A percentile compares a stretch with the other conserved stretches of the same genome.
Conservation (phyloP, 2,797 vertebrate genomes). For the Ctenopoma kingsleyae region DNA sequence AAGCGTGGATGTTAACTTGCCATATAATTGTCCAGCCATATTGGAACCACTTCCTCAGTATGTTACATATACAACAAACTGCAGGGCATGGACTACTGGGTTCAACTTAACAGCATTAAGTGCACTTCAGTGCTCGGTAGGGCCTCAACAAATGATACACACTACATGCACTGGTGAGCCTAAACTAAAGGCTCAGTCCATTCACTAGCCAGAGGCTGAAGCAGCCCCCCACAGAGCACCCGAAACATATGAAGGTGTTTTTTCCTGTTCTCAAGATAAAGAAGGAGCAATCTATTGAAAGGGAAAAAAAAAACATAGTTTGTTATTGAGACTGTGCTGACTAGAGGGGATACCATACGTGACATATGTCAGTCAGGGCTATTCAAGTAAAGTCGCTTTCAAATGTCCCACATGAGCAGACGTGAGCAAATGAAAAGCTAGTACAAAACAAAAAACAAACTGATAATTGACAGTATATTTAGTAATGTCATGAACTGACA, state of each 20-base stretch:
- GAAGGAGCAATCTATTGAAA: neutral
- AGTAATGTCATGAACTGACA: constrained; percentile 11
- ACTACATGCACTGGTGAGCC: constrained; percentile 35
- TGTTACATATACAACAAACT: constrained; percentile 40
- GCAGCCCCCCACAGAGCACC: constrained; percentile 2
- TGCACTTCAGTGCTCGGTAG: constrained; percentile 47
- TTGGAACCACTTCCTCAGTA: constrained; percentile 30
- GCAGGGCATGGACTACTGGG: constrained; percentile 40
- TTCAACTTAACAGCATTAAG: constrained; percentile 59
- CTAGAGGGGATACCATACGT: neutral
- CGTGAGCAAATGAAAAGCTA: neutral
- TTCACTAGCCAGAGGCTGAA: constrained; percentile 24
- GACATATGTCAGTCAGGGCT: constrained; percentile 5
- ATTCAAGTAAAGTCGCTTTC: neutral
- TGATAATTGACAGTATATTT: neutral
- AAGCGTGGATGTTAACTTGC: constrained; percentile 29
- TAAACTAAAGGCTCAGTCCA: constrained; percentile 32
- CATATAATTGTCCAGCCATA: constrained; percentile 33
- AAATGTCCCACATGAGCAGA: neutral
- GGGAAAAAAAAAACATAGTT: neutral
- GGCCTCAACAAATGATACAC: constrained; percentile 35
- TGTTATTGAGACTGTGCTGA: neutral
- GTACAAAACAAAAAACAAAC: neutral
- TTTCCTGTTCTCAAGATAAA: neutral
- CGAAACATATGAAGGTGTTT: neutral